Conservation (phyloP, 2,888 invertebrate genomes). For the Melanostoma mellinum region DNA sequence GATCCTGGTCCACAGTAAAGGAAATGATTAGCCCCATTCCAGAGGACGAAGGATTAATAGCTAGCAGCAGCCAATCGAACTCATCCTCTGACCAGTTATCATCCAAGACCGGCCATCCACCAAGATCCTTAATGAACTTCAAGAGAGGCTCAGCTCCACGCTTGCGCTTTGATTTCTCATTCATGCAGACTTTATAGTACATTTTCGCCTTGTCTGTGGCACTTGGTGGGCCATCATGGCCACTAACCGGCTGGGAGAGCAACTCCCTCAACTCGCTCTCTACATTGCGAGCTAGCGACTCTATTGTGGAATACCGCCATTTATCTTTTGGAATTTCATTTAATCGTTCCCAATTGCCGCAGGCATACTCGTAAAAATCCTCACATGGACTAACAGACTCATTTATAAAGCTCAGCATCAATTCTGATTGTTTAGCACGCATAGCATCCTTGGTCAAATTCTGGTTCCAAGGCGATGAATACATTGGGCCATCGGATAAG, state of each 20-base stretch:
- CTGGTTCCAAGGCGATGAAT: constrained; percentile 9
- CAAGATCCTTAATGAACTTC: constrained; percentile 42
- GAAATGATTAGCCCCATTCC: constrained; percentile 19
- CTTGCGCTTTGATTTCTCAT: constrained; percentile 15
- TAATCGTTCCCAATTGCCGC: constrained; percentile 66
- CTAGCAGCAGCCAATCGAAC: constrained; percentile 54
- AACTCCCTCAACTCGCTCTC: constrained; percentile 19
- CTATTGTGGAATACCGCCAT: constrained; percentile 27
- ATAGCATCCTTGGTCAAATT: constrained; percentile 8
- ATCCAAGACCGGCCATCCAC: constrained; percentile 60
- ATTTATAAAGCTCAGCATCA: constrained; percentile 62
- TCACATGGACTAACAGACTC: constrained; percentile 61
- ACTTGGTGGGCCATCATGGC: neutral
- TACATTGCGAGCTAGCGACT: constrained; percentile 21
- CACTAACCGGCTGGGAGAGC: constrained; percentile 17
- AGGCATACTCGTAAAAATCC: constrained; percentile 70
- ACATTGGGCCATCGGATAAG: no score
- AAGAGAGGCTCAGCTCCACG: constrained; percentile 43
- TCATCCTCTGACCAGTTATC: constrained; percentile 40
- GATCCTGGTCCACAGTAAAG: constrained; percentile 26
- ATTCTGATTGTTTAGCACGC: constrained; percentile 34
- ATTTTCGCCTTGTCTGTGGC: constrained; percentile 54
- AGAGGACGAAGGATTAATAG: constrained; percentile 6
- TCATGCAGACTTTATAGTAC: constrained; percentile 42
- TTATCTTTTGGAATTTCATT: constrained; percentile 65